Evolutionary conservation across 2,797 vertebrate species (phyloP), one percentile per base, ranked within the genome.

Genomic region (Spinus pinus): DNA sequence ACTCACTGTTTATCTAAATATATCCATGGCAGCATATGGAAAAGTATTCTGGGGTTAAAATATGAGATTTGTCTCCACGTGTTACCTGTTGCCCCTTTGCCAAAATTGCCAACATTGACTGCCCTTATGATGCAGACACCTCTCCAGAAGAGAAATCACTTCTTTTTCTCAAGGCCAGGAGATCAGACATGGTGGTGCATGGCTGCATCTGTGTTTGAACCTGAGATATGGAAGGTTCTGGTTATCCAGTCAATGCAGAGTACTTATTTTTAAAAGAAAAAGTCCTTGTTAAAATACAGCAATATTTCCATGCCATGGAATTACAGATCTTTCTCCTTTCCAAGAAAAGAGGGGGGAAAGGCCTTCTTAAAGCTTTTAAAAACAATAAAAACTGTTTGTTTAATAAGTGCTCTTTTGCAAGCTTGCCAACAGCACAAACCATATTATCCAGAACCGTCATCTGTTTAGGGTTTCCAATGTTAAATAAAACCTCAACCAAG

Each of bases 341-440:
- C 81, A 91, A 92, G 81, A 74, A 78, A 92, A 94, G 51, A 81
- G n/a, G 21, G 53, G 60, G 6, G 7, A 90, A 93, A 79, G 23
- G 8, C 47, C 58, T 67, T 82, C 83, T 79, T 91, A 90, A 94
- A 91, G 58, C 87, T 86, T 94, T 86, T 93, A 83, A 91, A 96
- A 96, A 91, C 89, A 96, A 94, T 96, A 94, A 94, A 94, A 96
- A 62, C 37, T 96, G 87, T 93, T 97, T 96, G 94, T 91, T 97
- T 96, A 96, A 94, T 96, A 94, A 96, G 89, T 93, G 80, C 58
- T 93, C 82, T 94, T 94, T 92, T 94, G 89, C 92, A 84, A 70
- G 75, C 82, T 91, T 93, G 82, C 94, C 95, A 96, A 70, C 51
- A 94, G 49, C 82, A 73, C 56, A 95, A 95, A 77, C 73, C 54